A percentile compares a stretch with the other conserved stretches of the same genome.
These are phyloP conservation scores for Pangasianodon gigas DNA, from an alignment of 2,113 vertebrate genomes.

Conservation along the genomic window DNA sequence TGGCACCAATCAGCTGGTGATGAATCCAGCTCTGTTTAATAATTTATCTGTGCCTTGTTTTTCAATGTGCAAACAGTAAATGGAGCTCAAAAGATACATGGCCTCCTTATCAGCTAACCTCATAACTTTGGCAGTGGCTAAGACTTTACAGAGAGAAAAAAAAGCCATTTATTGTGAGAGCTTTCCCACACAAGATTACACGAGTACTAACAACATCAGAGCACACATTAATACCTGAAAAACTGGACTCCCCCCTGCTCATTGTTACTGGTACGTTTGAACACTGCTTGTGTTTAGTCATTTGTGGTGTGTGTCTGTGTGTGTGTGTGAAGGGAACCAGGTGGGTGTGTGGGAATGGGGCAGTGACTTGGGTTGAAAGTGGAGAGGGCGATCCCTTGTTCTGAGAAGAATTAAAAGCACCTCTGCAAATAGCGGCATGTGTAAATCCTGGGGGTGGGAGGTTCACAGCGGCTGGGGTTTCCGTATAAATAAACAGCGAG, in stretches of 20 bases:
- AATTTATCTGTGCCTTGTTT: constrained; percentile 63
- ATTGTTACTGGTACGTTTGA: constrained; percentile 15
- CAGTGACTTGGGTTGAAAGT: constrained; percentile 51
- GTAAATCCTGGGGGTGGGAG: constrained; percentile 73
- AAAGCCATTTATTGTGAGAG: constrained; percentile 3
- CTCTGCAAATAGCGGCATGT: constrained; percentile 78
- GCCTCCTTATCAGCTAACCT: constrained; percentile 44
- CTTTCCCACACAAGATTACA: constrained; percentile 20
- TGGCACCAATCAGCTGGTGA: constrained; percentile 61
- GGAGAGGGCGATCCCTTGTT: constrained; percentile 67
- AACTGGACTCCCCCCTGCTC: constrained; percentile 30
- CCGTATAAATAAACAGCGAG: constrained; percentile 80
- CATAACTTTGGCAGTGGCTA: constrained; percentile 22
- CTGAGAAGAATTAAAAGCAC: constrained; percentile 78
- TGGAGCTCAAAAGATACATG: constrained; percentile 50
- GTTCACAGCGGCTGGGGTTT: constrained; percentile 72
- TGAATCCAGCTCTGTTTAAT: constrained; percentile 52
- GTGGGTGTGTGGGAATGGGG: constrained; percentile 59
- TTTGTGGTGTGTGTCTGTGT: constrained; percentile 40
- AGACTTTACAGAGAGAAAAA: not conserved
- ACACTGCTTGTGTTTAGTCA: constrained; percentile 19
- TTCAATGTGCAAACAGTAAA: constrained; percentile 45
- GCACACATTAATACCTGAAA: constrained; percentile 31
- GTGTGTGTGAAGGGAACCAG: constrained; percentile 29
- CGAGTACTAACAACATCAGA: constrained; percentile 35